Base-by-base conservation (phyloP, 2,888 invertebrate species). In the Gisinianus flammeolus region DNA sequence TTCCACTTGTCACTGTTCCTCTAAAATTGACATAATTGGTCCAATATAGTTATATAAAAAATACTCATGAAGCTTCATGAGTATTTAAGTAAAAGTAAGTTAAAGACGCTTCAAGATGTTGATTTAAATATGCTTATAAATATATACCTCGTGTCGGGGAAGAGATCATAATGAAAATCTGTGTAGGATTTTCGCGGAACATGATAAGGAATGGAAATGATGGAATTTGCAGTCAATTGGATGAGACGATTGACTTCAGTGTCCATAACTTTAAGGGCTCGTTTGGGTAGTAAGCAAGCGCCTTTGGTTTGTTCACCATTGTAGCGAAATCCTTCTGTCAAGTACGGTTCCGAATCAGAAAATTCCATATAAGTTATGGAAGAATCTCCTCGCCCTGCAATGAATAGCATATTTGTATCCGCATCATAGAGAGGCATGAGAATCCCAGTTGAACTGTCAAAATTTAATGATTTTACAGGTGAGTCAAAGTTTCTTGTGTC, bases 371-470 rank as follows among this genome's bases (percentile, higher is more conserved):
- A 97, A 79, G 93, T 90, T 80, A 98, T 93, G 0, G 94, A 94
- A 0, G 94, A 96, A 85, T 97, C 97, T 8, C 96, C 97, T 89
- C 97, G 97, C 58, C 97, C 97, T 76, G 95, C 94, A 78, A 98
- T 89, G 89, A 97, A 97, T 79, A 97, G 90, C 96, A 98, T 96
- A 85, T 94, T 94, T 58, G 98, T 97, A 86, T 98, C 97, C 19
- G 93, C 89, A 88, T 98, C 98, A 87, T 92, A 97, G 6, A 97
- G 89, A 0, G 97, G 97, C 91, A 97, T 95, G 81, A 97, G 89
- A 79, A 96, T 93, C 33, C 91, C 91, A 85, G 84, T 83, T 2
- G 84, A 83, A 77, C 83, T 83, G 30, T 83, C 83, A 69, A 82
- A 83, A 66, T 79, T 81, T 31, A 81, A 72, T 0, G 83, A 77